Conservation (phyloP, 2,113 vertebrate genomes). For the Piaya cayana region DNA sequence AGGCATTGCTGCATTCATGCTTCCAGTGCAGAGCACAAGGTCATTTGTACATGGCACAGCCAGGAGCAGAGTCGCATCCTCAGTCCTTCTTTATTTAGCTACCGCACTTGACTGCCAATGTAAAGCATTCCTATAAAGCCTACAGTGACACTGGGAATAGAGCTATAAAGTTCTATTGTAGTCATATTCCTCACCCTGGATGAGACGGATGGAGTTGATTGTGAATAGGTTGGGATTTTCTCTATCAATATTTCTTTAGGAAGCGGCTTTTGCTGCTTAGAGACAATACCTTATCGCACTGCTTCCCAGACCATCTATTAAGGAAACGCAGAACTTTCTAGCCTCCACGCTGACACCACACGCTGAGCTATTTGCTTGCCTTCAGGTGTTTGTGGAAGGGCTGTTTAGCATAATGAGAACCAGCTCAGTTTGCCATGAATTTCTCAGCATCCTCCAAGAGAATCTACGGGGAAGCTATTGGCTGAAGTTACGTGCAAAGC, state of each 20-base stretch:
- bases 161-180: neutral
- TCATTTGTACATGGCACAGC: neutral
- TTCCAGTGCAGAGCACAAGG: neutral
- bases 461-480: neutral
- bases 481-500: neutral
- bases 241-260: neutral
- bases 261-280: neutral
- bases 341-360: neutral
- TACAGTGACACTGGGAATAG: neutral
- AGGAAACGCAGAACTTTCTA: neutral
- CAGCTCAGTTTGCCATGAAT: neutral
- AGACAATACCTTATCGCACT: neutral
- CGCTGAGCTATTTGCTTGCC: neutral
- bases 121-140: neutral
- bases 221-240: neutral
- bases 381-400: slow-evolving; percentile 42
- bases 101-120: neutral
- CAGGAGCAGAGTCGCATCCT: neutral
- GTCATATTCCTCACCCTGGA: neutral
- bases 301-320: neutral
- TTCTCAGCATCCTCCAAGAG: neutral
- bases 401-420: neutral
- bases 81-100: neutral
- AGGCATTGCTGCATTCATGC: neutral
- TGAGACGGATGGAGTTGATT: neutral